These are phyloP conservation scores for Steinernema scapterisci DNA, from an alignment of 2,888 invertebrate genomes.

Conservation along the genomic window DNA sequence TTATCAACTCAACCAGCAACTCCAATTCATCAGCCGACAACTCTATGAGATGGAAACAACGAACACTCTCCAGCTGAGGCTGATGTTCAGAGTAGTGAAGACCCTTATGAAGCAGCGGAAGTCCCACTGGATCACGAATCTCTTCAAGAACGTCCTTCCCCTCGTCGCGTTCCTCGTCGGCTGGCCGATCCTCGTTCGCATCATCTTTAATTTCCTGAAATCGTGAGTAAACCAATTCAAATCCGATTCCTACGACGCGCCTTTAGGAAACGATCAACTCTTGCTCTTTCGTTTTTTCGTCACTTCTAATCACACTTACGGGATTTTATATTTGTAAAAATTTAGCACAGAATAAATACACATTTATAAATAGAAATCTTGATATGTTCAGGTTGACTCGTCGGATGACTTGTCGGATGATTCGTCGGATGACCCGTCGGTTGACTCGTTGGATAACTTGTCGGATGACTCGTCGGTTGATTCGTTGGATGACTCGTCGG, in stretches of 20 bases:
- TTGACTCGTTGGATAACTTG: too few relatives aligned
- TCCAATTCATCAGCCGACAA: constrained; percentile 50
- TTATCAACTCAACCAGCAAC: constrained; percentile 54
- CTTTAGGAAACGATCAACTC: neutral
- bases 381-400: too few relatives aligned
- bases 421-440: too few relatives aligned
- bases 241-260: too few relatives aligned
- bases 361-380: too few relatives aligned
- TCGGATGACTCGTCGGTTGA: too few relatives aligned
- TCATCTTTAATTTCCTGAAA: constrained; percentile 4
- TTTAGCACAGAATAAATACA: neutral
- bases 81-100: constrained; percentile 51
- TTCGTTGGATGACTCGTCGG: too few relatives aligned
- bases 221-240: neutral
- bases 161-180: neutral
- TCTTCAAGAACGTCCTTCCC: neutral
- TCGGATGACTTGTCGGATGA: too few relatives aligned
- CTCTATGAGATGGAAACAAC: constrained; percentile 53
- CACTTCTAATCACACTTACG: neutral
- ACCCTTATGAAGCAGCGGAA: constrained; percentile 40
- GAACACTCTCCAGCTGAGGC: constrained; percentile 51
- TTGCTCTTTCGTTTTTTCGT: neutral
- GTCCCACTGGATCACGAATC: neutral
- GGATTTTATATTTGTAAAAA: neutral
- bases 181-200: constrained; percentile 15